Base-by-base conservation (phyloP, 2,888 invertebrate genomes). In the Margaritifera margaritifera region DNA sequence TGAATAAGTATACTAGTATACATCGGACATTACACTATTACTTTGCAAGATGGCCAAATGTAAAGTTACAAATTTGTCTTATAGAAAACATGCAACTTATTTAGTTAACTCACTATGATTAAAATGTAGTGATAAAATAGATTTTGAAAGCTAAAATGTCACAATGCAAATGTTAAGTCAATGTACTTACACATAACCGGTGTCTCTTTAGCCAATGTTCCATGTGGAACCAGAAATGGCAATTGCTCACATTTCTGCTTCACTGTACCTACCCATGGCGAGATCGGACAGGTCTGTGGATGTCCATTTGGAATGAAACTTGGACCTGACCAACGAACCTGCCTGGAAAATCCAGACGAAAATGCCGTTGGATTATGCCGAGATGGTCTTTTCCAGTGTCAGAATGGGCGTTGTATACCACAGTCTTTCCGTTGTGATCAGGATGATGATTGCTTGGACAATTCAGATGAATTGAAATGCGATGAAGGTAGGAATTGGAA, bases 231-330 rank as follows among this genome's bases (percentile, higher is more conserved):
- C 24, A 93, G 94, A 86, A 97, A 96, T 86, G 97, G 97, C 0
- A 95, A 94, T 77, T 99, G 99, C 88, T 94, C 96, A 75, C 97
- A 98, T 87, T 93, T 99, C 63, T 99, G 99, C 88, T 99, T 99
- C 88, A 96, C 96, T 0, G 92, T 97, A 1, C 96, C 95, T 56
- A 68, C 68, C 42, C 59, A 64, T 4, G 72, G 59, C 2, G 73
- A 69, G 2, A 54, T 75, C 15, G 64, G 31, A 11, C 74, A 86
- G n/a, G 80, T 79, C 75, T 98, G 98, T 87, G 97, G 95, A 0
- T 98, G 98, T 91, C 97, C 98, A 0, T 96, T 96, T 84, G 98
- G 98, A 0, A 96, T 97, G 90, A 94, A 94, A 75, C 89, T 98
- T 66, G 86, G 87, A 58, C 91, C 92, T 0, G 94, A 96, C 85